These are phyloP conservation scores for Onychorhynchus coronatus DNA, from an alignment of 2,113 vertebrate genomes.

Conservation along the genomic window DNA sequence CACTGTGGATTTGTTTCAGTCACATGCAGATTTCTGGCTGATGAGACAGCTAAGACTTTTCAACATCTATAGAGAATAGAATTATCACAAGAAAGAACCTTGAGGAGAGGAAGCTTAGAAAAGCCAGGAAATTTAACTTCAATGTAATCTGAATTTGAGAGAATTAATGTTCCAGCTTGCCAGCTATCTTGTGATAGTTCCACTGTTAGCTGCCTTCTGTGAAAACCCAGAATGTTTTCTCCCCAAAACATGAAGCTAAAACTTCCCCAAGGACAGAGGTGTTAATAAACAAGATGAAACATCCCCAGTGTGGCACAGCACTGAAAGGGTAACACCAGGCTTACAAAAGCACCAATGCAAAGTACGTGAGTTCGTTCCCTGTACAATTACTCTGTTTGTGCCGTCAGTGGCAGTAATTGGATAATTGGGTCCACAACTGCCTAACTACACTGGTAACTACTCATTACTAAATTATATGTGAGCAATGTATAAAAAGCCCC, in stretches of 20 bases:
- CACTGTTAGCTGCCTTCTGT: background rate
- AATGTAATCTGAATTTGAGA: background rate
- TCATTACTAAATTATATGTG: constrained; percentile 52
- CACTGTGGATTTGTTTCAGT: background rate
- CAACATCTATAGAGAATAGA: background rate
- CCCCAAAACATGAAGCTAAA: fast-evolving
- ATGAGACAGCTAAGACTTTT: background rate
- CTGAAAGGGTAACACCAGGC: background rate
- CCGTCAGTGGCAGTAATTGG: constrained; percentile 23
- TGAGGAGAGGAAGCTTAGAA: background rate
- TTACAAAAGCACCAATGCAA: background rate
- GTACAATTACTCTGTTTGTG: constrained; percentile 21
- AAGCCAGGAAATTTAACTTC: background rate
- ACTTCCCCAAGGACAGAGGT: background rate
- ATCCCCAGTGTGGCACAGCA: background rate
- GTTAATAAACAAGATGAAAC: background rate
- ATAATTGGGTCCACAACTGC: constrained; percentile 47
- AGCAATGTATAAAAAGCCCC: constrained; percentile 1
- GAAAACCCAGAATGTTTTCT: background rate
- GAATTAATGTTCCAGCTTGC: background rate
- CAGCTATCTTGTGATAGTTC: background rate
- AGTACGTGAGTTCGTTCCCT: background rate
- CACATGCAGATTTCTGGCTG: constrained; percentile 10
- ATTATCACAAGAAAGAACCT: background rate
- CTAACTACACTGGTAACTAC: background rate